Evolutionary conservation across 2,888 invertebrate species (phyloP).

Genomic region (Ametastegia equiseti): DNA sequence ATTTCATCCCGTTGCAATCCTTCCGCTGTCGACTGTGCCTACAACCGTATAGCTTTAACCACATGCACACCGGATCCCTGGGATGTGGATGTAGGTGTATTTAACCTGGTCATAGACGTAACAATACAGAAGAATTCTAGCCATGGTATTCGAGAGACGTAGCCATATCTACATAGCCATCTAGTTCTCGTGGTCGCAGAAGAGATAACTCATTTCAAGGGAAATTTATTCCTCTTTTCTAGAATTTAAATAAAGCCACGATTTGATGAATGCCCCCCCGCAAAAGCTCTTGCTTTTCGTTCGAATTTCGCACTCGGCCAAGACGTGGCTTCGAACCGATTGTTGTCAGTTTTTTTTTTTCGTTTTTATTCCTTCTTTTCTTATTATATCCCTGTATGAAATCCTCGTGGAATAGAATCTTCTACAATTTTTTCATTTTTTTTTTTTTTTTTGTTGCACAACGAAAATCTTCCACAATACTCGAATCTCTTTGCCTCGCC

Average conservation of each 20-base stretch:
- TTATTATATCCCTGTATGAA: too few species aligned
- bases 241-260: slow-evolving; percentile 49
- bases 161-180: slow-evolving; percentile 14
- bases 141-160: slow-evolving; percentile 37
- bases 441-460: too few species aligned
- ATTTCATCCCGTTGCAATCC: slow-evolving; percentile 23
- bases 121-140: slow-evolving; percentile 1
- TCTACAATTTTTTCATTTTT: too few species aligned
- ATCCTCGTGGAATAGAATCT: too few species aligned
- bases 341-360: not conserved
- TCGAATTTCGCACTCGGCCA: slow-evolving; percentile 6
- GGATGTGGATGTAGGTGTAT: not conserved
- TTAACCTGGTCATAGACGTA: not conserved
- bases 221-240: slow-evolving; percentile 50
- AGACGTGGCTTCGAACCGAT: not conserved
- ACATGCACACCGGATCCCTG: too few species aligned
- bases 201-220: slow-evolving; percentile 44
- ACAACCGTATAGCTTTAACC: not conserved
- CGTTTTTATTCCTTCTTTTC: not conserved
- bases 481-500: not conserved
- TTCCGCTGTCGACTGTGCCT: not conserved
- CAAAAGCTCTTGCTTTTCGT: slow-evolving; percentile 4
- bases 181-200: slow-evolving; percentile 16
- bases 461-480: not conserved
- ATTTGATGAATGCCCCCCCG: slow-evolving; percentile 41